A percentile compares a stretch with the other conserved stretches of the same genome.
Evolutionary conservation across 2,113 vertebrate genomes (phyloP).

Genomic region (Entelurus aequoreus): DNA sequence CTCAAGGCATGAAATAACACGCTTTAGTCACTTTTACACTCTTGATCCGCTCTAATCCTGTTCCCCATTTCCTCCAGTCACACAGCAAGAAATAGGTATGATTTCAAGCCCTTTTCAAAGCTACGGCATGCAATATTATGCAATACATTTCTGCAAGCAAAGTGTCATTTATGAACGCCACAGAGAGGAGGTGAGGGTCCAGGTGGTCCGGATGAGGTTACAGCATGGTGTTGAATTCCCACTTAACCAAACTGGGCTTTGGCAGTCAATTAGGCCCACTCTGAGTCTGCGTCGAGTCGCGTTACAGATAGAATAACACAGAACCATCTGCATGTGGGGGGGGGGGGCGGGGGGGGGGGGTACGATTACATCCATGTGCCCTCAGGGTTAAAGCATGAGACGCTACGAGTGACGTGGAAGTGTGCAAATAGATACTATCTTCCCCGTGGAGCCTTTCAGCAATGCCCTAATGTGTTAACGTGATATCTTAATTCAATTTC

Average conservation of each 20-base stretch:
- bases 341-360: slow-evolving; percentile 27
- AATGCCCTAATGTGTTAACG: neutral
- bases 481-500: neutral
- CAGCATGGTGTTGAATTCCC: slow-evolving; percentile 54
- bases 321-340: slow-evolving; percentile 58
- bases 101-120: too few relatives aligned
- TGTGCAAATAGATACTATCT: slow-evolving; percentile 6
- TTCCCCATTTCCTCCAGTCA: too few relatives aligned
- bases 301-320: slow-evolving; percentile 67
- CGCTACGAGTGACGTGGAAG: neutral
- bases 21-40: too few relatives aligned
- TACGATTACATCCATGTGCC: slow-evolving; percentile 39
- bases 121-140: too few relatives aligned
- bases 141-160: neutral
- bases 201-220: slow-evolving; percentile 62
- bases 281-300: slow-evolving; percentile 46
- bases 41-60: too few relatives aligned
- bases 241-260: slow-evolving; percentile 58
- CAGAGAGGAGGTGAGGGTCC: slow-evolving; percentile 22
- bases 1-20: too few relatives aligned
- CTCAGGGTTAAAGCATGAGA: slow-evolving; percentile 24
- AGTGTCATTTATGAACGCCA: neutral
- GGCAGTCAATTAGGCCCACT: slow-evolving; percentile 59
- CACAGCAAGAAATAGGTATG: too few relatives aligned
- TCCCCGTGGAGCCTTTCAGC: neutral